A percentile compares a stretch with the other conserved stretches of the same genome.
Evolutionary conservation across 2,797 vertebrate genomes (phyloP).

Genomic region (Molossus molossus): DNA sequence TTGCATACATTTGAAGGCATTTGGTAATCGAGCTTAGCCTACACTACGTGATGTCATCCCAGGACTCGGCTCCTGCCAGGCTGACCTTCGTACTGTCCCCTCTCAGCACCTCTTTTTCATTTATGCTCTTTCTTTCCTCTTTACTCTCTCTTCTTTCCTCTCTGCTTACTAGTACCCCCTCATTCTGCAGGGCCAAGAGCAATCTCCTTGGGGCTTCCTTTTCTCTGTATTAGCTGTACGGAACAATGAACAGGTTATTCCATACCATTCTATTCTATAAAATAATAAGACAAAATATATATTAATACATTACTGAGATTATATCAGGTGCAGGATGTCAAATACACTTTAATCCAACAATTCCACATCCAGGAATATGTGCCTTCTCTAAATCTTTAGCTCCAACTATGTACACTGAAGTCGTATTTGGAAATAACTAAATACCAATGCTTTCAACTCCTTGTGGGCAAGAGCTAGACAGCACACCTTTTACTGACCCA

Average conservation of each 20-base stretch:
- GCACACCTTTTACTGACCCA: background rate
- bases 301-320: background rate
- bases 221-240: background rate
- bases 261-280: background rate
- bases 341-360: conserved; percentile 36
- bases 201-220: background rate
- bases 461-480: background rate
- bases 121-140: background rate
- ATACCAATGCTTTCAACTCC: background rate
- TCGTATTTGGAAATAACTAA: conserved; percentile 45
- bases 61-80: background rate
- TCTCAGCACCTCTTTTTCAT: background rate
- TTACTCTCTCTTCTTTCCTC: background rate
- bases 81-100: background rate
- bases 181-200: background rate
- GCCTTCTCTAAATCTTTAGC: conserved; percentile 48
- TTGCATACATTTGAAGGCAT: background rate
- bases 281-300: background rate
- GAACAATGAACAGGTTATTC: conserved; percentile 24
- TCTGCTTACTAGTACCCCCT: background rate
- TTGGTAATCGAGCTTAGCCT: background rate
- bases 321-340: background rate
- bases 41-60: background rate
- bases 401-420: background rate
- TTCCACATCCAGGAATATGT: background rate